phyloP scores from a whole-genome alignment of 2,113 vertebrate genomes.

The Perccottus glenii region DNA sequence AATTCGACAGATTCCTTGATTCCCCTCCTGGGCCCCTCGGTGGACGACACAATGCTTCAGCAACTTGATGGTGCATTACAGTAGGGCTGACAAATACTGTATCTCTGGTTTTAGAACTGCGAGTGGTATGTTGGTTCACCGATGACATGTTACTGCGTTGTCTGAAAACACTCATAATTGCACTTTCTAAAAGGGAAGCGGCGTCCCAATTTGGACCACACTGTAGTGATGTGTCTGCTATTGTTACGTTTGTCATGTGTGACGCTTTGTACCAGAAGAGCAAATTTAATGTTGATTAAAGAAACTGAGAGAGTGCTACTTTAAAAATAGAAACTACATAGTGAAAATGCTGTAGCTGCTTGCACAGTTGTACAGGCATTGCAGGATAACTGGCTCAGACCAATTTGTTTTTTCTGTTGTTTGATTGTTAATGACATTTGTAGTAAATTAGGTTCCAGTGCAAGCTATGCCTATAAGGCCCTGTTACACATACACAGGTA shows the following conservation, averaged over 20 bases:
- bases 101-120: slow-evolving; percentile 67
- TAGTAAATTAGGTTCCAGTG: too few relatives aligned
- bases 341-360: not conserved
- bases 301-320: slow-evolving; percentile 5
- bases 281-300: slow-evolving; percentile 34
- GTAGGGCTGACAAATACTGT: slow-evolving; percentile 75
- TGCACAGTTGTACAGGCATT: not conserved
- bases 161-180: slow-evolving; percentile 68
- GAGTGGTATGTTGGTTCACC: slow-evolving; percentile 62
- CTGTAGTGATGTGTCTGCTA: slow-evolving; percentile 32
- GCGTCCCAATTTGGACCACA: slow-evolving; percentile 48
- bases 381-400: too few relatives aligned
- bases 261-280: slow-evolving; percentile 5
- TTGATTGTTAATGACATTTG: too few relatives aligned
- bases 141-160: slow-evolving; percentile 61
- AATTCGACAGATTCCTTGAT: slow-evolving; percentile 76
- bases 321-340: slow-evolving; percentile 8
- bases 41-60: slow-evolving; percentile 61
- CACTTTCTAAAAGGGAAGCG: slow-evolving; percentile 56
- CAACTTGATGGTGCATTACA: slow-evolving; percentile 63
- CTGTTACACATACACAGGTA: too few relatives aligned
- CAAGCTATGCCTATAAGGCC: too few relatives aligned
- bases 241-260: slow-evolving; percentile 36
- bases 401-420: not conserved
- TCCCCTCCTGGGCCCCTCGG: slow-evolving; percentile 72